phyloP scores from a whole-genome alignment of 2,797 vertebrate genomes.

The Rallus crepitans region DNA sequence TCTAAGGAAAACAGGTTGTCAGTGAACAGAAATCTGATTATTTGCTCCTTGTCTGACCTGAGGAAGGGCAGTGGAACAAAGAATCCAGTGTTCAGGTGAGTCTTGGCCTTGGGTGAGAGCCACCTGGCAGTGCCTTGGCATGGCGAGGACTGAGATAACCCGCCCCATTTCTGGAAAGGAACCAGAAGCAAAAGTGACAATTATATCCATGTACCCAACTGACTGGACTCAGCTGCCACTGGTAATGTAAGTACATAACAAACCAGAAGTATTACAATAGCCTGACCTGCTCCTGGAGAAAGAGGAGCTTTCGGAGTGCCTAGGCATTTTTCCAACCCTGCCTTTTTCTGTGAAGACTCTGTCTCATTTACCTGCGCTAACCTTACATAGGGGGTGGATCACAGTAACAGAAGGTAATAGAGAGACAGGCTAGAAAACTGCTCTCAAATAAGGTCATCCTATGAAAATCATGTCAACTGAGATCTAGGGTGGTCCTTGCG shows the following conservation, averaged over 20 bases:
- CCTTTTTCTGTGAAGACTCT: not conserved
- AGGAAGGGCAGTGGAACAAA: constrained; percentile 20
- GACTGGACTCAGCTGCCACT: not conserved
- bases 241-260: not conserved
- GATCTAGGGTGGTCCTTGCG: not conserved
- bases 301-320: not conserved
- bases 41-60: not conserved
- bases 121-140: not conserved
- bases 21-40: not conserved
- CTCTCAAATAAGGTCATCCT: not conserved
- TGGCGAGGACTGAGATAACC: not conserved
- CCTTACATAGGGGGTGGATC: not conserved
- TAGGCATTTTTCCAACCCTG: not conserved
- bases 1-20: not conserved
- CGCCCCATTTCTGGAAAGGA: not conserved
- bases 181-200: not conserved
- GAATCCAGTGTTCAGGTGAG: not conserved
- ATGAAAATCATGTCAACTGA: not conserved
- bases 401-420: not conserved
- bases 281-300: not conserved
- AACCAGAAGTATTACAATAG: not conserved
- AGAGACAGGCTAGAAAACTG: not conserved
- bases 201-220: accelerated
- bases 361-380: not conserved
- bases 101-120: not conserved